phyloP scores from a whole-genome alignment of 2,888 invertebrate genomes.

The Diarsia dahlii region DNA sequence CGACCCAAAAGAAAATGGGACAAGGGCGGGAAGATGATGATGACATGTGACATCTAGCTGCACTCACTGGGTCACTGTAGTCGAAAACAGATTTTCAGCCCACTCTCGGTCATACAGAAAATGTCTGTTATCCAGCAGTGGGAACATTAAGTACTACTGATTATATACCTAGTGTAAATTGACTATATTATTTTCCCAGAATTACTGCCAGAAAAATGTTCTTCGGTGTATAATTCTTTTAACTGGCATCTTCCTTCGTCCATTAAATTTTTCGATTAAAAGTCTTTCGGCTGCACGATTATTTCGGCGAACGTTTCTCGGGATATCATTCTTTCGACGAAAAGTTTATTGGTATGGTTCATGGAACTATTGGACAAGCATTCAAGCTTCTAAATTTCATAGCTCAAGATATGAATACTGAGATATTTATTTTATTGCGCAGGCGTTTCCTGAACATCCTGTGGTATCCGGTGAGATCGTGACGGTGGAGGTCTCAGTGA shows the following conservation, averaged over 20 bases:
- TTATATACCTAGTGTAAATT: background rate
- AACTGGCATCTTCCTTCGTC: background rate
- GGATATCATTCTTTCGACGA: background rate
- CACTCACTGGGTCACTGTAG: background rate
- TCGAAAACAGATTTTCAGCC: background rate
- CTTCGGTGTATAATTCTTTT: background rate
- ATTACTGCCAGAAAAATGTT: background rate
- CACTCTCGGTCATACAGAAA: background rate
- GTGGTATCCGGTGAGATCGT: slow-evolving; percentile 72
- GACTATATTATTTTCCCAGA: too few relatives aligned
- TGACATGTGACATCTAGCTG: background rate
- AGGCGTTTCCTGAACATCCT: slow-evolving; percentile 82
- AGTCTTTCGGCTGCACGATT: background rate
- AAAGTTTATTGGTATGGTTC: background rate
- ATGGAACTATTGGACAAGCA: background rate
- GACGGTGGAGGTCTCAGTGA: slow-evolving; percentile 81
- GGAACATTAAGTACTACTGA: background rate
- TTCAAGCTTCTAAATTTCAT: background rate
- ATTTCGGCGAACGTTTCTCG: background rate
- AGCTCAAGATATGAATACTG: background rate
- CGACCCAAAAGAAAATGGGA: too few relatives aligned
- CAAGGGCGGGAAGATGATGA: background rate
- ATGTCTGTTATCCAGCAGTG: background rate
- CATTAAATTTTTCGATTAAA: background rate
- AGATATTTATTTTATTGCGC: slow-evolving; percentile 7